Base-by-base conservation (phyloP, 1,140 invertebrate genomes). In the Acromyrmex echinatior region DNA sequence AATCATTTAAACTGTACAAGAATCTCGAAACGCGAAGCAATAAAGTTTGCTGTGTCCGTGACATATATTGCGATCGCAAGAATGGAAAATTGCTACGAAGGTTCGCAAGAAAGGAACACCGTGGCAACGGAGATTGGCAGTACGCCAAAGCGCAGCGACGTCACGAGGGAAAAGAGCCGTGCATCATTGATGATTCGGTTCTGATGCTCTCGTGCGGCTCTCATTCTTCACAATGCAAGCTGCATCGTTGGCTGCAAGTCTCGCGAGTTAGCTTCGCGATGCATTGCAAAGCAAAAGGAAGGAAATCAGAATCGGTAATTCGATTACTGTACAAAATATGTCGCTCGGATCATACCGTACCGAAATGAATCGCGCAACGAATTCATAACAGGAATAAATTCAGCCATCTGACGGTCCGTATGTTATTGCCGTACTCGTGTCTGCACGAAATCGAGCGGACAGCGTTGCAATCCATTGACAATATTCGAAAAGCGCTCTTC, bases 171-270 rank as follows among this genome's bases (percentile, higher is more conserved):
- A 86, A 82, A 87, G 86, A 79, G 51, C 62, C 65, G 68, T 92
- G 62, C 86, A 92, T 92, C 88, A 92, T 90, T 85, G 89, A 87
- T 87, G 87, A 89, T 77, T 89, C 86, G 77, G 81, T 88, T 81
- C 70, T 88, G 91, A 92, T 91, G 89, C 82, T 53, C 87, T 53
- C 74, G 63, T 87, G 70, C 53, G 53, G 28, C 25, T 71, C 51
- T 25, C 53, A 68, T 84, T 68, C 86, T 85, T 79, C 74, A 60
- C 63, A 31, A 78, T 80, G 51, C 51, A 80, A 86, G 49, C 79
- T 79, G 74, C 82, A 68, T 79, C 62, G 58, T 65, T 53, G 82
- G 58, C 60, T 65, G 65, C 80, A 49, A 68, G 66, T 71, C 45
- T 81, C 51, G 21, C 65, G 66, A 82, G 53, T 73, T 49, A 62